A percentile compares a stretch with the other conserved stretches of the same genome.
Evolutionary conservation across 1,140 invertebrate species (phyloP).

Genomic region (Apis dorsata): DNA sequence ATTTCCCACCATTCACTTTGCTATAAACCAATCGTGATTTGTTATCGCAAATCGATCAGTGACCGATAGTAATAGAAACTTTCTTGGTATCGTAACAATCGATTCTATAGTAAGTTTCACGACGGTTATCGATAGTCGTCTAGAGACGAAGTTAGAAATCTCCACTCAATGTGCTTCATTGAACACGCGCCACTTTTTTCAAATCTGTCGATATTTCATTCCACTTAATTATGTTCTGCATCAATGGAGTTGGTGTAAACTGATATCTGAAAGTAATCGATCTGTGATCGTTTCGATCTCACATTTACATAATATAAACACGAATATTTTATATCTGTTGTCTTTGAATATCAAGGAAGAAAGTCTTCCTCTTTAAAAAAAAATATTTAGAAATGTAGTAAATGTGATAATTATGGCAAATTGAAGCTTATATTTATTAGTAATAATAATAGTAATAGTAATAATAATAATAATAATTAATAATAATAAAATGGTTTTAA

Average conservation of each 20-base stretch:
- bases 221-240: slow-evolving; percentile 28
- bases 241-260: not conserved
- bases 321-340: too few species aligned
- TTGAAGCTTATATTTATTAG: too few species aligned
- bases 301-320: not conserved
- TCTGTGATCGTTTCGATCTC: not conserved
- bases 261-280: slow-evolving; percentile 1
- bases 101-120: not conserved
- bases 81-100: not conserved
- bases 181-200: slow-evolving; percentile 23
- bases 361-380: too few species aligned
- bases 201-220: not conserved
- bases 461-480: too few species aligned
- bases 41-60: not conserved
- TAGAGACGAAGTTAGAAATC: not conserved
- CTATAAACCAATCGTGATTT: not conserved
- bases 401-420: too few species aligned
- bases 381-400: too few species aligned
- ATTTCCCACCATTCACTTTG: slow-evolving; percentile 1
- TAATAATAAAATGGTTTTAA: too few species aligned
- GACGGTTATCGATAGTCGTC: slow-evolving; percentile 3
- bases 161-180: not conserved
- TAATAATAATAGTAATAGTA: too few species aligned
- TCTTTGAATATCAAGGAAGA: too few species aligned
- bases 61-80: not conserved